Evolutionary conservation across 2,113 vertebrate species (phyloP).

Genomic region (Otocyon megalotis): DNA sequence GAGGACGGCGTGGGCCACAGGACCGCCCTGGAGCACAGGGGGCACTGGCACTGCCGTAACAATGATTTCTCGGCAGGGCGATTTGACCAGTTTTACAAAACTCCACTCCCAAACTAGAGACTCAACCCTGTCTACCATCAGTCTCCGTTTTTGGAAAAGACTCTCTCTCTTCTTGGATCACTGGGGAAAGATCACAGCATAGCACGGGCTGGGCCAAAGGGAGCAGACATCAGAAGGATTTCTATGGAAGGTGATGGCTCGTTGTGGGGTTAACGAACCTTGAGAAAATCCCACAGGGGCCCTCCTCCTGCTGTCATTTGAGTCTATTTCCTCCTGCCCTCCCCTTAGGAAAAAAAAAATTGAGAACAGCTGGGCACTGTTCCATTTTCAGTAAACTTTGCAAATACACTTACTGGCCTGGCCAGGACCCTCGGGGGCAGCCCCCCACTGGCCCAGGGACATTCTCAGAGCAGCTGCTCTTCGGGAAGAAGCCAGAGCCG

Average conservation of each 20-base stretch:
- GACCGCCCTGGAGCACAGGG: not conserved
- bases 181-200: not conserved
- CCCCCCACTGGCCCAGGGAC: not conserved
- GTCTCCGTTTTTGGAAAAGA: slow-evolving; percentile 2
- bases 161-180: not conserved
- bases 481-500: not conserved
- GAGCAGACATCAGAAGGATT: not conserved
- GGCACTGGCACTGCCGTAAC: too few species aligned
- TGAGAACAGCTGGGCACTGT: not conserved
- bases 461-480: not conserved
- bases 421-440: not conserved
- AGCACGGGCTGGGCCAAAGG: not conserved
- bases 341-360: not conserved
- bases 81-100: not conserved
- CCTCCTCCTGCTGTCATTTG: not conserved
- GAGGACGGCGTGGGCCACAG: not conserved
- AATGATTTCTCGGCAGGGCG: not conserved
- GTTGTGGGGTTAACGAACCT: not conserved
- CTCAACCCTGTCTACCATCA: not conserved
- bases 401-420: not conserved
- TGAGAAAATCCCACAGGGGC: not conserved
- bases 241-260: not conserved
- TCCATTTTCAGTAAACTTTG: not conserved
- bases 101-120: not conserved
- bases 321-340: not conserved